These are phyloP conservation scores for Baccha elongata DNA, from an alignment of 2,888 invertebrate genomes.

Conservation along the genomic window DNA sequence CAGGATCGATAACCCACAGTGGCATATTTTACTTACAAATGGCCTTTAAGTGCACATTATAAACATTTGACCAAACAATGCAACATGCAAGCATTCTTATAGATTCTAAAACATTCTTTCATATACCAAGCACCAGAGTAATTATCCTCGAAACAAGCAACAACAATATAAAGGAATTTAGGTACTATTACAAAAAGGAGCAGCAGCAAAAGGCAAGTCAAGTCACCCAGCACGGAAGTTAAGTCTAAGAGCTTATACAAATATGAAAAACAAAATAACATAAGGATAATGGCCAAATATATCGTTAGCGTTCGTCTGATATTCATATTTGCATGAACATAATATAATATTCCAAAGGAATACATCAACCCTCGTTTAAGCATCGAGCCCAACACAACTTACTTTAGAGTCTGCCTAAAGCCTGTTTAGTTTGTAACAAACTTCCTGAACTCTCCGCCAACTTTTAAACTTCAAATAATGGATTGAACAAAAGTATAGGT, in stretches of 20 bases:
- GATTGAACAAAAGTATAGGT: slow-evolving; percentile 31
- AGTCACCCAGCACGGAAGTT: slow-evolving; percentile 4
- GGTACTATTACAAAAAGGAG: neutral
- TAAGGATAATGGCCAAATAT: slow-evolving; percentile 11
- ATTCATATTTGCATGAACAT: slow-evolving; percentile 21
- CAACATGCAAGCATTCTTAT: slow-evolving; percentile 62
- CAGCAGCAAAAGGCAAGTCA: too few relatives aligned
- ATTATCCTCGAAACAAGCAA: slow-evolving; percentile 52
- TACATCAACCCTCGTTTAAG: neutral
- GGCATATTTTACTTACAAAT: slow-evolving; percentile 44
- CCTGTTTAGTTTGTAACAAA: slow-evolving; percentile 69
- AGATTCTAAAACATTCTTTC: slow-evolving; percentile 28
- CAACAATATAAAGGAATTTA: slow-evolving; percentile 33
- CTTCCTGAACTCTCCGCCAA: slow-evolving; percentile 59
- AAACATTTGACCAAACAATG: slow-evolving; percentile 55
- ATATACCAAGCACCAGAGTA: slow-evolving; percentile 21
- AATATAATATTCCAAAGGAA: slow-evolving; percentile 10
- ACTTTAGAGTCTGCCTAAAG: slow-evolving; percentile 45
- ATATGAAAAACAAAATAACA: slow-evolving; percentile 6
- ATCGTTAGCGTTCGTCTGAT: slow-evolving; percentile 7
- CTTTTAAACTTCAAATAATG: slow-evolving; percentile 44
- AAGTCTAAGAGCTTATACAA: slow-evolving; percentile 10
- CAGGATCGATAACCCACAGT: slow-evolving; percentile 35
- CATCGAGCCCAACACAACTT: slow-evolving; percentile 4
- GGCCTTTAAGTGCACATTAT: slow-evolving; percentile 55